Percentiles rank a stretch among this genome's conserved stretches.
Conservation (phyloP, 2,888 invertebrate species). For the Barypeithes pellucidus region DNA sequence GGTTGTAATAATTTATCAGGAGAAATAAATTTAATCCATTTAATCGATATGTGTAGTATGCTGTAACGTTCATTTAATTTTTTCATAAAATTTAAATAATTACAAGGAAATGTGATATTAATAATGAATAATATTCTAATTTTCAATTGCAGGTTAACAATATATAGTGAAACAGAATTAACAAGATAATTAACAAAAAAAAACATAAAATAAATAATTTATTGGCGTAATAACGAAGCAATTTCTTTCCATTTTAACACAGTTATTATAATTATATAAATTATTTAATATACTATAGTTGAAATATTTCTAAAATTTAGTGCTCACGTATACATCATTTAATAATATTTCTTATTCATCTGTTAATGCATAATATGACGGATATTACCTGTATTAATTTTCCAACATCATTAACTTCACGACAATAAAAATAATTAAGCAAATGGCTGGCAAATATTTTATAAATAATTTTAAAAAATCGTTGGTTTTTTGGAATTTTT, state of each 20-base stretch:
- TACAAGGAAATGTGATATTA: conserved; percentile 34
- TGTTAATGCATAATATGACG: too few relatives aligned
- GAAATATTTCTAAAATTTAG: too few relatives aligned
- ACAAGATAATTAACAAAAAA: background rate
- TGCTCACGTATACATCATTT: too few relatives aligned
- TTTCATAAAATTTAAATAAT: conserved; percentile 31
- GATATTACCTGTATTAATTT: too few relatives aligned
- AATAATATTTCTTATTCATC: too few relatives aligned
- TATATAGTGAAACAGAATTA: background rate
- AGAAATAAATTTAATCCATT: conserved; percentile 37
- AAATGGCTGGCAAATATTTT: too few relatives aligned
- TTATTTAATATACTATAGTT: too few relatives aligned
- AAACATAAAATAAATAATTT: background rate
- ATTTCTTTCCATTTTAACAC: background rate
- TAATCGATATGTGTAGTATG: conserved; percentile 5
- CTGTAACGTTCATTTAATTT: conserved; percentile 10
- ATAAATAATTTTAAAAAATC: too few relatives aligned
- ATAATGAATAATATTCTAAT: conserved; percentile 32
- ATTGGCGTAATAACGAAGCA: background rate
- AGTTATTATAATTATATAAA: too few relatives aligned
- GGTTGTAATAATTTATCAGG: conserved; percentile 32
- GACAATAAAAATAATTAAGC: too few relatives aligned
- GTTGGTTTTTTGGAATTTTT: too few relatives aligned
- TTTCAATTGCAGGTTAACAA: conserved; percentile 20
- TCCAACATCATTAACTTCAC: too few relatives aligned